phyloP scores from a whole-genome alignment of 2,888 invertebrate genomes.

The Oligia latruncula region DNA sequence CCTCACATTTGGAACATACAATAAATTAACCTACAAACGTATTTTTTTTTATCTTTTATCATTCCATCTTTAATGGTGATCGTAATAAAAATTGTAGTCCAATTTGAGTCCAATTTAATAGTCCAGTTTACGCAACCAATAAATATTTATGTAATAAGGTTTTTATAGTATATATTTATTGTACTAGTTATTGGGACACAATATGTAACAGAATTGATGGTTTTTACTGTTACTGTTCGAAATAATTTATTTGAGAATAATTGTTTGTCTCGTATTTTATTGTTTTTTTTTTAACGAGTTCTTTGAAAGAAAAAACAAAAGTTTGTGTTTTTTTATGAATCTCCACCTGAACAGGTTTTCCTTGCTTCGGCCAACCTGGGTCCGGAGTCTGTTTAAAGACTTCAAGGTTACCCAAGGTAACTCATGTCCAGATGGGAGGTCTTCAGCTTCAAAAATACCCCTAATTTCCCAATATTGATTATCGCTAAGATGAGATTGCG shows the following conservation, averaged over 20 bases:
- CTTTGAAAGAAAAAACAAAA: neutral
- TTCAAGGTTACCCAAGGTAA: too few species aligned
- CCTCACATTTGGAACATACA: constrained; percentile 34
- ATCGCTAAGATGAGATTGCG: too few species aligned
- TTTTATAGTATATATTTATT: constrained; percentile 52
- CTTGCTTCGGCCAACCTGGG: too few species aligned
- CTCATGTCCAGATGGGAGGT: too few species aligned
- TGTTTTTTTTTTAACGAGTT: constrained; percentile 3
- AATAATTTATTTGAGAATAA: constrained; percentile 26
- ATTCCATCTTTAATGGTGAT: constrained; percentile 44
- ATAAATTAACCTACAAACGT: constrained; percentile 56
- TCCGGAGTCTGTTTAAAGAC: too few species aligned
- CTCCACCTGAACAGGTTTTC: too few species aligned
- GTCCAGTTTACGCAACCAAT: constrained; percentile 54
- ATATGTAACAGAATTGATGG: constrained; percentile 42
- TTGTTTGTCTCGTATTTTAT: constrained; percentile 15
- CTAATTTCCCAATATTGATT: too few species aligned
- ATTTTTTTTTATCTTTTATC: constrained; percentile 52
- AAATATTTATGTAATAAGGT: constrained; percentile 56
- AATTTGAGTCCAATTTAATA: constrained; percentile 46
- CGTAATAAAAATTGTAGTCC: constrained; percentile 50
- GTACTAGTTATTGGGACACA: constrained; percentile 32
- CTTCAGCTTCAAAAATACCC: too few species aligned
- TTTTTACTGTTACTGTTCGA: constrained; percentile 9
- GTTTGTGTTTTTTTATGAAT: too few species aligned